Evolutionary conservation across 2,888 invertebrate species (phyloP).

Genomic region (Rhingia campestris): DNA sequence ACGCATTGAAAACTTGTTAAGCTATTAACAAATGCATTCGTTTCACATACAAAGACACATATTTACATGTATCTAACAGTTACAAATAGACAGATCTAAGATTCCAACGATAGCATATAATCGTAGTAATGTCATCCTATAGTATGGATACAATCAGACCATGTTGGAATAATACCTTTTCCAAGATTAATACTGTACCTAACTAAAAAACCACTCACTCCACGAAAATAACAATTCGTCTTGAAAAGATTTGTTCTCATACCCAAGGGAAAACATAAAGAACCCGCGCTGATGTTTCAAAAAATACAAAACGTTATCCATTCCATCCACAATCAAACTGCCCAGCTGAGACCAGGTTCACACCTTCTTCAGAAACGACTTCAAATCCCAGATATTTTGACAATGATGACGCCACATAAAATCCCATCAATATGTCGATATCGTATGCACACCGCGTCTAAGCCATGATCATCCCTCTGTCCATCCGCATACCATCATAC

Average conservation of each 20-base stretch:
- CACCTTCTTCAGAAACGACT: constrained; percentile 47
- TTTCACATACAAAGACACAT: no score
- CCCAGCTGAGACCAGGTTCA: constrained; percentile 63
- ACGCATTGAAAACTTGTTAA: no score
- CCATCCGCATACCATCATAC: constrained; percentile 46
- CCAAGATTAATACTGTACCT: no score
- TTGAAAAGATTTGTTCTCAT: not conserved
- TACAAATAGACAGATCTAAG: no score
- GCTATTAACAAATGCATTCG: no score
- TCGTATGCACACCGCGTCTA: constrained; percentile 43
- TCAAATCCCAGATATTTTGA: constrained; percentile 63
- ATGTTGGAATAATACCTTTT: no score
- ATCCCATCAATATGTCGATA: constrained; percentile 64
- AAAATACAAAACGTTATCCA: constrained; percentile 41
- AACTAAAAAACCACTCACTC: not conserved
- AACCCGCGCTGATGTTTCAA: constrained; percentile 24
- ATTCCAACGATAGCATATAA: no score
- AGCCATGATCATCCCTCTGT: constrained; percentile 20
- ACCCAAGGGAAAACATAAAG: constrained; percentile 20
- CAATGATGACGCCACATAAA: constrained; percentile 69
- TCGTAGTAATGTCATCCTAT: no score
- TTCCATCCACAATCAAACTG: constrained; percentile 38
- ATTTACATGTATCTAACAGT: no score
- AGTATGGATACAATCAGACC: no score
- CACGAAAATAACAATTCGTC: not conserved